Evolutionary conservation across 2,113 vertebrate species (phyloP), one percentile per base, ranked within the genome.

Genomic region (Columba janthina): DNA sequence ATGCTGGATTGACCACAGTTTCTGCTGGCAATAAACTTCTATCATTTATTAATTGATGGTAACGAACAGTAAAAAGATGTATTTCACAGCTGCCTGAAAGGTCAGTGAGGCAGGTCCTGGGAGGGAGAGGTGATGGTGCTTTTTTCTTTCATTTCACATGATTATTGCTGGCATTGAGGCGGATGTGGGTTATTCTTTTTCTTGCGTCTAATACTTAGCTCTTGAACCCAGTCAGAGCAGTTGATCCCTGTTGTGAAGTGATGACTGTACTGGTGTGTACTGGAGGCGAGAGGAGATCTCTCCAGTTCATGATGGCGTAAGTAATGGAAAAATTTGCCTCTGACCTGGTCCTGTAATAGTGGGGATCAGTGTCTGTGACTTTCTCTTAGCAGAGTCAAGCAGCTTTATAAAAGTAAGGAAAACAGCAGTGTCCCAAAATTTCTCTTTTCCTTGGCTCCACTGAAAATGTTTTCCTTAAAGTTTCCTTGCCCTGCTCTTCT

Each of bases 11-110:
- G 82, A 78, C 84, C 71, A 78, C 57, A 77, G 24, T 89, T 96
- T 91, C 78, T 91, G 50, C 78, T 3, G 6, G 51, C 66, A 90
- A n/a, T 93, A 83, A 94, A 62, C 40, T 85, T 76, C 44, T 64
- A n/a, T 51, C 48, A 40, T 88, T 86, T 91, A 60, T 91, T 92
- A 92, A 86, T 92, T 94, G 69, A 28, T 54, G 78, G 38, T 61
- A 83, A 64, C 31, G 71, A 83, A 34, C 56, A 83, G 22, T 70
- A 62, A 72, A 73, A 93, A 67, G 34, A 34, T 54, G 89, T 89
- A 57, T 10, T 90, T 81, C 24, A 51, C 29, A 94, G 57, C 14
- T 88, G 31, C 46, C 42, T 44, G 60, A 66, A 54, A 84, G 66
- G 73, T 72, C 60, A 38, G 1, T 58, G 84, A 56, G 46, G 40